Conservation (phyloP, 1,140 invertebrate species). For the Psilanteris sp. region DNA sequence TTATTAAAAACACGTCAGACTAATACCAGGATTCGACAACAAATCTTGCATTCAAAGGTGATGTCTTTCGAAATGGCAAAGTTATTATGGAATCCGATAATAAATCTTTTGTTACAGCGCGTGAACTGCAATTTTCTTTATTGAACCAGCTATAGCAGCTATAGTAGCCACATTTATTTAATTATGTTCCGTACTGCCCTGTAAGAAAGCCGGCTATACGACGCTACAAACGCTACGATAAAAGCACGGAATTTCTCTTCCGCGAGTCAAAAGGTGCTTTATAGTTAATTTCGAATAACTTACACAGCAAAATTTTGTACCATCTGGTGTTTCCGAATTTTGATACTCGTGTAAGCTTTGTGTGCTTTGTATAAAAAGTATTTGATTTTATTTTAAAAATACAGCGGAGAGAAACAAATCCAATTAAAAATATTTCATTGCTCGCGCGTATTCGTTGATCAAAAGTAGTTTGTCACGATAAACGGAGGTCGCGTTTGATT, state of each 20-base stretch:
- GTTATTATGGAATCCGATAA: slow-evolving; percentile 12
- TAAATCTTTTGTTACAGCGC: slow-evolving; percentile 47
- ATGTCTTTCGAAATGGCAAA: too few species aligned
- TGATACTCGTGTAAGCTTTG: too few species aligned
- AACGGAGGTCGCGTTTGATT: too few species aligned
- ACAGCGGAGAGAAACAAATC: too few species aligned
- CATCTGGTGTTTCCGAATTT: slow-evolving; percentile 26
- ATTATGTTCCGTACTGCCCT: slow-evolving; percentile 29
- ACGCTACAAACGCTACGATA: slow-evolving; percentile 29
- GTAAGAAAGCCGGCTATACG: slow-evolving; percentile 51
- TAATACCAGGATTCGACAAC: slow-evolving; percentile 28
- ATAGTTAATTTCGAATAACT: slow-evolving; percentile 51
- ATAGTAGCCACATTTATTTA: slow-evolving; percentile 54
- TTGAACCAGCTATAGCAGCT: slow-evolving; percentile 35
- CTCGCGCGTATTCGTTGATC: too few species aligned
- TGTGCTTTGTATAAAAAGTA: too few species aligned
- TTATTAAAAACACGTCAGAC: too few species aligned
- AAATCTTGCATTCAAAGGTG: too few species aligned
- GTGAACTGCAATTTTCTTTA: slow-evolving; percentile 46
- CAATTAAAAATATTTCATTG: too few species aligned
- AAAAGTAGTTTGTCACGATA: too few species aligned
- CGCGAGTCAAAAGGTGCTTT: slow-evolving; percentile 49
- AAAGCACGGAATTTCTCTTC: slow-evolving; percentile 45
- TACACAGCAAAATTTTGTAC: slow-evolving; percentile 17
- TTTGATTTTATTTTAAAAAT: too few species aligned